Percentiles rank a stretch among this genome's conserved stretches.
These are phyloP conservation scores for Buathra laborator DNA, from an alignment of 2,888 invertebrate species.

Conservation along the genomic window DNA sequence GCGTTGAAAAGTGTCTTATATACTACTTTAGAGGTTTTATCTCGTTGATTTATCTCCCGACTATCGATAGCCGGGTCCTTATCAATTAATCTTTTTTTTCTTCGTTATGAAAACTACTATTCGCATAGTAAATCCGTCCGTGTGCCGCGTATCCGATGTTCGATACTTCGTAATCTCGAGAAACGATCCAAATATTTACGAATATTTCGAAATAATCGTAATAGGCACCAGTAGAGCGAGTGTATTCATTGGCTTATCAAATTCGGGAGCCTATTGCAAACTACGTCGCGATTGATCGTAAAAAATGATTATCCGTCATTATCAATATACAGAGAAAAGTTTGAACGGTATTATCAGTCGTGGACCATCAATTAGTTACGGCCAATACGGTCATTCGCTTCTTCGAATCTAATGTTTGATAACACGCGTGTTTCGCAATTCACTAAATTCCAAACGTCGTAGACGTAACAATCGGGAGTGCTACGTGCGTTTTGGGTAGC, in stretches of 20 bases:
- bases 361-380: background rate
- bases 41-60: background rate
- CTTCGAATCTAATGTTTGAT: too few species aligned
- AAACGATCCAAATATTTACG: background rate
- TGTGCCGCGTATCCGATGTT: background rate
- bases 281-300: constrained; percentile 2
- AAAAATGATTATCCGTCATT: constrained; percentile 10
- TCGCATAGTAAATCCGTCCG: constrained; percentile 1
- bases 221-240: background rate
- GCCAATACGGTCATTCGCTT: too few species aligned
- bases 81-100: constrained; percentile 7
- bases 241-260: constrained; percentile 8
- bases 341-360: background rate
- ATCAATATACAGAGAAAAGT: background rate
- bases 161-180: background rate
- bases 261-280: background rate
- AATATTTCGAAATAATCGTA: background rate
- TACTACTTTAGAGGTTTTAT: constrained; percentile 3
- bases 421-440: too few species aligned
- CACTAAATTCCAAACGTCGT: background rate
- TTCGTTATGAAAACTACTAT: background rate
- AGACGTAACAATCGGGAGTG: too few species aligned
- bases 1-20: constrained; percentile 1
- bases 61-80: constrained; percentile 10
- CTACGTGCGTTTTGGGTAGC: too few species aligned